These are phyloP conservation scores for Hippocampus kuda DNA, from an alignment of 2,797 vertebrate genomes.

Conservation along the genomic window DNA sequence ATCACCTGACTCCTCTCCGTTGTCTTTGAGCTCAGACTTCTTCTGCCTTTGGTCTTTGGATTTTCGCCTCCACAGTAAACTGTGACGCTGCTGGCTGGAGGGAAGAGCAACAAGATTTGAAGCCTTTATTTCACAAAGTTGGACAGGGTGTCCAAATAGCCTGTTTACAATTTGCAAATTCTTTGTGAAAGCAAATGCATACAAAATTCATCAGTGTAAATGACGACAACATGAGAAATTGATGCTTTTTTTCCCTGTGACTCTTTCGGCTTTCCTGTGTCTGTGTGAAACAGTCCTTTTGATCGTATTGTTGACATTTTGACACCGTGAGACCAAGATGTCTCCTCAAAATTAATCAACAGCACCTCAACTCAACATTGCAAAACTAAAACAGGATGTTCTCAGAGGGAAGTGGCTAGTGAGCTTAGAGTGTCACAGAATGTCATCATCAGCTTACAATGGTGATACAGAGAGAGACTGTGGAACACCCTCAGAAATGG, in stretches of 20 bases:
- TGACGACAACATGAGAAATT: too few relatives aligned
- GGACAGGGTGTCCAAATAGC: neutral
- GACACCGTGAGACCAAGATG: too few relatives aligned
- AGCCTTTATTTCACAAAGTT: neutral
- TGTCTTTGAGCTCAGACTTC: slow-evolving; percentile 44
- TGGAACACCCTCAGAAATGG: too few relatives aligned
- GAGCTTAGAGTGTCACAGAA: too few relatives aligned
- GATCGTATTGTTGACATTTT: too few relatives aligned
- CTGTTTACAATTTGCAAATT: neutral
- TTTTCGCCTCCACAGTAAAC: slow-evolving; percentile 75
- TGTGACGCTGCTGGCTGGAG: slow-evolving; percentile 77
- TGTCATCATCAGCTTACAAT: too few relatives aligned
- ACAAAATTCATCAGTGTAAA: too few relatives aligned
- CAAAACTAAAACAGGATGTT: too few relatives aligned
- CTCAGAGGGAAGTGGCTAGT: too few relatives aligned
- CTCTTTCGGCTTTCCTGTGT: neutral
- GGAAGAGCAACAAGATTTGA: neutral
- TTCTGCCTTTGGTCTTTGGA: slow-evolving; percentile 62
- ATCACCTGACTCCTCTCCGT: slow-evolving; percentile 19
- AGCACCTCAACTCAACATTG: too few relatives aligned
- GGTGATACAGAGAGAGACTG: too few relatives aligned
- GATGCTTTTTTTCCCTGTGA: neutral
- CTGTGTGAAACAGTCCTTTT: neutral
- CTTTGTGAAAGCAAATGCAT: neutral
- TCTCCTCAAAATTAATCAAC: too few relatives aligned